A percentile compares a stretch with the other conserved stretches of the same genome.
Conservation (phyloP, 2,113 vertebrate species). For the Trochalopteron elliotii region DNA sequence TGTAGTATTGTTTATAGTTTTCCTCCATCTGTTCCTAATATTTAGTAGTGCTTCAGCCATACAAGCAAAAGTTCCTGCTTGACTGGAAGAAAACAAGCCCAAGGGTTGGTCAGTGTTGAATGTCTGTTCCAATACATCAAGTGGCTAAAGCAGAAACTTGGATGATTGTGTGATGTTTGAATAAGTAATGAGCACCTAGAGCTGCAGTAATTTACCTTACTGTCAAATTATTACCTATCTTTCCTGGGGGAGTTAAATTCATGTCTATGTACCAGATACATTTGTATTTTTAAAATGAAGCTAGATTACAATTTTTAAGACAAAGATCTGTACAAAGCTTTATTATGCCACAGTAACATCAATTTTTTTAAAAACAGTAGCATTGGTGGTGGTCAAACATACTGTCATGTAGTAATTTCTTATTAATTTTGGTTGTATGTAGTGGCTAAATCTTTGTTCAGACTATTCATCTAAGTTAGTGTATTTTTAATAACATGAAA, state of each 20-base stretch:
- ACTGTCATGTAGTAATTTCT: not conserved
- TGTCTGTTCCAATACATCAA: not conserved
- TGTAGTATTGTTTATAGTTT: not conserved
- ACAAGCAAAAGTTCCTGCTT: not conserved
- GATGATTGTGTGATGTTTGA: not conserved
- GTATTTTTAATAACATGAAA: not conserved
- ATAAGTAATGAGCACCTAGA: not conserved
- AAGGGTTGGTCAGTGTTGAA: not conserved
- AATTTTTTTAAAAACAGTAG: not conserved
- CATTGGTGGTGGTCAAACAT: not conserved
- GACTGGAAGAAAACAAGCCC: not conserved
- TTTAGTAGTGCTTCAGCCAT: not conserved
- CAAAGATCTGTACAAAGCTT: not conserved
- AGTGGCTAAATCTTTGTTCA: not conserved
- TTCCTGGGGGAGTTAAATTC: not conserved
- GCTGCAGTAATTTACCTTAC: not conserved
- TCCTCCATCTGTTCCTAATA: not conserved
- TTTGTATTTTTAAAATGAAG: not conserved
- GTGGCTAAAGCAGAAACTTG: not conserved
- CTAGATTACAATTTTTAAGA: not conserved
- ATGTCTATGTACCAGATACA: not conserved
- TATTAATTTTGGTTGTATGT: not conserved
- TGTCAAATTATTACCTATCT: not conserved
- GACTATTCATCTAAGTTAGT: not conserved
- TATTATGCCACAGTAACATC: not conserved